Base-by-base conservation (phyloP, 2,888 invertebrate species). In the Theodoxus fluviatilis region DNA sequence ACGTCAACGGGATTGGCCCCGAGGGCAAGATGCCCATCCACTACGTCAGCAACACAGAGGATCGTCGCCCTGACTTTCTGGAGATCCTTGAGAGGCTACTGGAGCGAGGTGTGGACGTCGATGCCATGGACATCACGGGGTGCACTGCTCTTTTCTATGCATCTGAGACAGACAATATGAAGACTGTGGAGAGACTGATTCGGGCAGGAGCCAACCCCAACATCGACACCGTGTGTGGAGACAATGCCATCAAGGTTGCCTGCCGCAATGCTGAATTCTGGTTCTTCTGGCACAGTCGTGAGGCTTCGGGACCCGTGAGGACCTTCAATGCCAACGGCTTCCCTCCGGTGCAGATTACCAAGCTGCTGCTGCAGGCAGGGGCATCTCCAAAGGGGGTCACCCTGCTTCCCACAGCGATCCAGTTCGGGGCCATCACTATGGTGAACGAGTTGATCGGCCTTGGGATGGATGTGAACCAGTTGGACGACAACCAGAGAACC, bases 381-480 rank as follows among this genome's bases (percentile, higher is more conserved):
- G 80, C 80, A 0, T 76, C 80, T 67, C 75, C 79, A 1, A 75
- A 76, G 33, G 79, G 80, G 28, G 80, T 82, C n/a, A 83, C 83
- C 1, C 72, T 82, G 31, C 73, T 83, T 15, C 83, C 83, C 1
- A 76, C 81, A 9, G 83, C 82, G 18, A 81, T 83, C 0, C 80
- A 81, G 67, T 78, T 79, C 38, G 78, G 80, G 31, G 79, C 80
- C 49, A 72, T 74, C 12, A 74, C 76, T 52, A 73, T 80, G 15
- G 81, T 83, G 4, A 75, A 76, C 68, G 81, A 83, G 61, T 73
- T 83, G 6, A 71, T 83, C 37, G 76, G 79, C 35, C 73, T 81
- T 15, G 82, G 82, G 3, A 83, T 83, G 83, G 80, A 83, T 71
- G 79, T 83, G 3, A 83, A 83, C 69, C 79, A 80, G 79, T 71